Percentiles rank a stretch among this genome's conserved stretches.
Evolutionary conservation across 2,888 invertebrate species (phyloP).

Genomic region (Napeogenes inachia): DNA sequence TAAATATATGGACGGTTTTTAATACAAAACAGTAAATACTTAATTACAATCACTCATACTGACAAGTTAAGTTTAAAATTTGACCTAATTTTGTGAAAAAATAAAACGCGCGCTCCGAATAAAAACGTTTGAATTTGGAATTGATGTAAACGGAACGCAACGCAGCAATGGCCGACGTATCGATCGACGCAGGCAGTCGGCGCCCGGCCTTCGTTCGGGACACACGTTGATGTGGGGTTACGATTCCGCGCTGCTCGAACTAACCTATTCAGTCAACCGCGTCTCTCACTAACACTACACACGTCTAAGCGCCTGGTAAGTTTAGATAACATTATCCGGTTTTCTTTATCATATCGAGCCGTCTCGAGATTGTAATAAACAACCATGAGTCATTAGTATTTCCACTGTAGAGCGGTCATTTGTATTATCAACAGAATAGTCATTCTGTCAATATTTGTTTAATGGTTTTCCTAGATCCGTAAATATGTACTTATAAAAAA

Average conservation of each 20-base stretch:
- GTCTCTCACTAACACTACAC: constrained; percentile 26
- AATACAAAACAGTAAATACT: neutral
- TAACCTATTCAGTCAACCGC: constrained; percentile 33
- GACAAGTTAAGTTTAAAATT: neutral
- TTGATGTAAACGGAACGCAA: constrained; percentile 60
- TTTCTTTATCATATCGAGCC: neutral
- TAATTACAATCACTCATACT: neutral
- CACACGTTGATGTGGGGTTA: constrained; percentile 43
- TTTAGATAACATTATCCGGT: constrained; percentile 14
- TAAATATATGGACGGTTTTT: neutral
- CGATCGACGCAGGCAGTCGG: constrained; percentile 72
- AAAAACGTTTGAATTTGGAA: constrained; percentile 37
- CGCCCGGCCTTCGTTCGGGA: constrained; percentile 60
- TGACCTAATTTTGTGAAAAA: constrained; percentile 10
- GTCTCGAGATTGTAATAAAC: neutral
- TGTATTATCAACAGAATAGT: constrained; percentile 28
- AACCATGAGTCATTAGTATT: constrained; percentile 19
- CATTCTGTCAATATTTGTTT: constrained; percentile 27
- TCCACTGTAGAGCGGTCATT: constrained; percentile 19
- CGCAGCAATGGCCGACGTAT: constrained; percentile 63
- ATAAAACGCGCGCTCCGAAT: constrained; percentile 32
- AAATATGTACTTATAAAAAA: neutral
- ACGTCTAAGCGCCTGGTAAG: constrained; percentile 31
- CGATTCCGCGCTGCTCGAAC: constrained; percentile 33
- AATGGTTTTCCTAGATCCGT: constrained; percentile 12